Evolutionary conservation across 2,113 vertebrate genomes (phyloP), one percentile per base, ranked within the genome.

Genomic region (Dryoscopus gambensis): DNA sequence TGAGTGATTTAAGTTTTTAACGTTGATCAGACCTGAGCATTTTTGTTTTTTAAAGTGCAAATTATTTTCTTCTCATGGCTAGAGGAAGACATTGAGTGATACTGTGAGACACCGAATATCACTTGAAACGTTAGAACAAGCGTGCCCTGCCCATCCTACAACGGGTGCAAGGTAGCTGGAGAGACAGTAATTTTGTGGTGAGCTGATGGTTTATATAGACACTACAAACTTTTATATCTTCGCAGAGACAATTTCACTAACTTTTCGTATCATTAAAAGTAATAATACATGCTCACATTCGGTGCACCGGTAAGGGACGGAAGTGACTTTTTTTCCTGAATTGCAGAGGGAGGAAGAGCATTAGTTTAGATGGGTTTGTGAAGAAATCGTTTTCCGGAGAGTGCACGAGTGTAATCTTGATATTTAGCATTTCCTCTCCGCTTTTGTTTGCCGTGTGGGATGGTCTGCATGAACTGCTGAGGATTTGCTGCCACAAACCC

Each of bases 401-500:
- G 8, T 6, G 35, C 12, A 3, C 11, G 10, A 13, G 5, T 1
- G 3, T 6, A 4, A 13, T 5, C 5, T 37, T 4, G 4, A 0
- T 27, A 6, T 14, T 2, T 13, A 13, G 18, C 4, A 2, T 5
- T 15, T 15, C 6, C 31, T 42, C 10, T 13, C 1, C 2, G 3
- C 2, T 10, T 63, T 23, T 6, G 1, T 20, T 27, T 30, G 17
- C 31, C 44, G 5, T 8, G 3, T 5, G 57, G 20, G n/a, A 4
- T 2, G 1, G 2, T 40, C 7, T 9, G 3, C 5, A 1, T 28
- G 13, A 5, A 1, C 21, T 4, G 9, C 15, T 35, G 2, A 2
- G 1, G 8, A 3, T 76, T 75, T 91, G 35, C 18, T 56, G 28
- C 10, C 52, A n/a, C 7, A 42, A 67, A 22, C 21, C 1, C 8